These are phyloP conservation scores for Oreohelix idahoensis DNA, from an alignment of 1,140 invertebrate genomes.

Conservation along the genomic window DNA sequence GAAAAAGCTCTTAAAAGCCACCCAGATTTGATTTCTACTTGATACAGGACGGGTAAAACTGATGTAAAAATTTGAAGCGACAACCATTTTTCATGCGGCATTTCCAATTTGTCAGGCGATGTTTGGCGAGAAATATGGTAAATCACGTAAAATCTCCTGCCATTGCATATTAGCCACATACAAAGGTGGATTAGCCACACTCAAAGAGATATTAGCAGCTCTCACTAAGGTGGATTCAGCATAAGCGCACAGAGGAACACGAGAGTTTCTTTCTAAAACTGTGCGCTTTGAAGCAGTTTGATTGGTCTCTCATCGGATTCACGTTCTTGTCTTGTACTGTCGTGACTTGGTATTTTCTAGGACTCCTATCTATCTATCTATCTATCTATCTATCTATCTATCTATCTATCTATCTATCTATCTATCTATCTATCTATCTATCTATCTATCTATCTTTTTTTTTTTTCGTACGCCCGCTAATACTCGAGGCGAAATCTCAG, in stretches of 20 bases:
- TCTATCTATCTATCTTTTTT: too few relatives aligned
- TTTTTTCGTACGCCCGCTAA: too few relatives aligned
- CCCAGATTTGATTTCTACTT: neutral
- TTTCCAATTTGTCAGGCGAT: conserved; percentile 7
- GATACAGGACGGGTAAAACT: neutral
- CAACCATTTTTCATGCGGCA: conserved; percentile 5
- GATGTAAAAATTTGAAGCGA: conserved; percentile 11
- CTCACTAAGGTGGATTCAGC: too few relatives aligned
- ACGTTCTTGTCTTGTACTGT: too few relatives aligned
- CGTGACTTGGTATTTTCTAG: too few relatives aligned
- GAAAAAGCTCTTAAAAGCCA: neutral
- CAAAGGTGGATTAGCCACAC: conserved; percentile 8
- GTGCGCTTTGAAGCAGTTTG: too few relatives aligned
- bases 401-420: neutral
- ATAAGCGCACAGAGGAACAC: too few relatives aligned
- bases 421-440: conserved; percentile 1
- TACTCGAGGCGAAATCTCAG: too few relatives aligned
- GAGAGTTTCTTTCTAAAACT: too few relatives aligned
- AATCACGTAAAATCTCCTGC: conserved; percentile 1
- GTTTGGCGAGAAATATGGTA: neutral
- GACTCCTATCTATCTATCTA: too few relatives aligned
- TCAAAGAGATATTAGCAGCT: neutral
- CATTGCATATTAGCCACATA: neutral
- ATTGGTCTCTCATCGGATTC: too few relatives aligned
- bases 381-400: too few relatives aligned